Evolutionary conservation across 2,113 vertebrate species (phyloP).

Genomic region (Electrona antarctica): DNA sequence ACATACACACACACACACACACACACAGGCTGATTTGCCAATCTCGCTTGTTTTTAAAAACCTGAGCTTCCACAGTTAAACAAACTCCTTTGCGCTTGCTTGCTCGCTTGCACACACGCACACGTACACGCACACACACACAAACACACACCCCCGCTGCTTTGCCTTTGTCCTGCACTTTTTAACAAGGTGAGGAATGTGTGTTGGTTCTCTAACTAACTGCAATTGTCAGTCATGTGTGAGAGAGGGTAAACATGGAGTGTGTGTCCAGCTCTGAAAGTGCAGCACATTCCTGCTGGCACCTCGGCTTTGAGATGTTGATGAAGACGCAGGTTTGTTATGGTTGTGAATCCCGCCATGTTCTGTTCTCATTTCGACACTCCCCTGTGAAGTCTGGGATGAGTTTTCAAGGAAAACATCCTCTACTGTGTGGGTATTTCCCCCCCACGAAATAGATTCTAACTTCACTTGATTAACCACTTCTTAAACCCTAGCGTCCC

Average conservation of each 20-base stretch:
- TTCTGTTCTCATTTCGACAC: background rate
- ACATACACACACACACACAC: background rate
- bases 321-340: conserved; percentile 1
- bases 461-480: no score
- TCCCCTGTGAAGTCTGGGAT: conserved; percentile 8
- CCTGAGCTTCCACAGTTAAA: conserved; percentile 48
- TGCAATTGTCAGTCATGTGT: conserved; percentile 54
- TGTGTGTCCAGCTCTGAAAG: conserved; percentile 24
- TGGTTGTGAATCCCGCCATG: background rate
- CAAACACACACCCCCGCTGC: background rate
- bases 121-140: conserved; percentile 22
- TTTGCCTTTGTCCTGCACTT: conserved; percentile 40
- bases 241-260: conserved; percentile 48
- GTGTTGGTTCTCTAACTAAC: conserved; percentile 34
- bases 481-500: no score
- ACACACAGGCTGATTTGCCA: background rate
- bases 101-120: conserved; percentile 6
- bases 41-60: conserved; percentile 42
- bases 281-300: conserved; percentile 27
- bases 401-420: background rate
- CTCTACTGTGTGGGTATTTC: background rate
- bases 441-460: no score
- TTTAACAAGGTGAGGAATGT: conserved; percentile 71
- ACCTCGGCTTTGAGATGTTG: conserved; percentile 17
- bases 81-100: conserved; percentile 36